phyloP scores from a whole-genome alignment of 1,140 invertebrate genomes.

The Delia radicum region DNA sequence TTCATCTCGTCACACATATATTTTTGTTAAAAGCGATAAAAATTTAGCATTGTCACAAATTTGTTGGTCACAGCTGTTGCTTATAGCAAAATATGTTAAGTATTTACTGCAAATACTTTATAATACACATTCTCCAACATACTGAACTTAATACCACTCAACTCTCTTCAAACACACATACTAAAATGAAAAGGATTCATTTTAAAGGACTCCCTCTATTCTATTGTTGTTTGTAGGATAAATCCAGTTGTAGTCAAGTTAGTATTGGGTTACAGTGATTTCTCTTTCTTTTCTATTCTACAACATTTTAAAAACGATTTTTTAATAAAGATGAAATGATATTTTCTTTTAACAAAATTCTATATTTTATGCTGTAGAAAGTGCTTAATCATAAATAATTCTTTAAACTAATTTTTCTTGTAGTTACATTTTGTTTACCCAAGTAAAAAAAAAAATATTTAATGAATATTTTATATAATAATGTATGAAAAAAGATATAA shows the following conservation, averaged over 20 bases:
- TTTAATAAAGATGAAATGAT: slow-evolving; percentile 5
- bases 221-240: too few relatives aligned
- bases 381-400: not conserved
- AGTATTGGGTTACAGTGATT: not conserved
- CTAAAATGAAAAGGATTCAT: too few relatives aligned
- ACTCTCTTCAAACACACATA: too few relatives aligned
- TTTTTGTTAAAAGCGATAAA: not conserved
- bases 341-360: not conserved
- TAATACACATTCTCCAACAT: not conserved
- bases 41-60: not conserved
- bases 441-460: too few relatives aligned
- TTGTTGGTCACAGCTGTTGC: not conserved
- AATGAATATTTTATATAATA: too few relatives aligned
- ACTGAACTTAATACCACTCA: too few relatives aligned
- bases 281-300: not conserved
- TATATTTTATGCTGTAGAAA: not conserved
- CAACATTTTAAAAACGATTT: not conserved
- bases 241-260: too few relatives aligned
- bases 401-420: not conserved
- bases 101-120: not conserved
- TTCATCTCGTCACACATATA: not conserved
- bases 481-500: too few relatives aligned
- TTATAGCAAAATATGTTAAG: not conserved
- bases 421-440: too few relatives aligned
- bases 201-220: not conserved